Percentiles rank a stretch among this genome's conserved stretches.
Conservation (phyloP, 2,797 vertebrate genomes). For the Phrynocephalus forsythii region DNA sequence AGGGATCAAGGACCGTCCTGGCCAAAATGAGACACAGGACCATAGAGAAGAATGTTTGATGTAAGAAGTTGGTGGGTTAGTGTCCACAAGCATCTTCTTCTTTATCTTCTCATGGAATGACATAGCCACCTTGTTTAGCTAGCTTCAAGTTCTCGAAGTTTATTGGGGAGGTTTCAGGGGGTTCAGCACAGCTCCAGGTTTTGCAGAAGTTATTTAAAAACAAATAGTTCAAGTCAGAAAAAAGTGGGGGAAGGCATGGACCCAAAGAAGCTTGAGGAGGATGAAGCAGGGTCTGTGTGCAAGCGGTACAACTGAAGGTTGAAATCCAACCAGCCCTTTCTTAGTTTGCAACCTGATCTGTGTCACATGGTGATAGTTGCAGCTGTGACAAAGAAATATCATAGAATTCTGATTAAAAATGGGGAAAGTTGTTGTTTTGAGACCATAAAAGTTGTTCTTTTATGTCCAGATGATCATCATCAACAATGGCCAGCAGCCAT, state of each 20-base stretch:
- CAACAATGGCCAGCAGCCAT: no score
- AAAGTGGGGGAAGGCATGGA: neutral
- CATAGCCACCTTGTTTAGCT: no score
- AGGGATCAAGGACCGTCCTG: neutral
- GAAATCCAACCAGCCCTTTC: neutral
- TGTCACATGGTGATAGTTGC: neutral
- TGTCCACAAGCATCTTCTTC: neutral
- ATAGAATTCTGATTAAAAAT: neutral
- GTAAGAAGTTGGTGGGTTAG: neutral
- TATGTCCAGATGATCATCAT: no score
- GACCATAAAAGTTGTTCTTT: no score
- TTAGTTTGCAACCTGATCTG: neutral
- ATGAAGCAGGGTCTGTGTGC: no score
- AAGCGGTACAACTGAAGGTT: no score
- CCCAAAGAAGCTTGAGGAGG: neutral
- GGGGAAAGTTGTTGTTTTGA: no score
- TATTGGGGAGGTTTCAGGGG: neutral
- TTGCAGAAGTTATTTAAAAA: neutral
- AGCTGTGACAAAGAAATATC: neutral
- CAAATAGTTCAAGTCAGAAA: neutral
- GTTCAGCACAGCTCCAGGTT: neutral
- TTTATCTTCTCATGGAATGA: no score
- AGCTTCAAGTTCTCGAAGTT: no score
- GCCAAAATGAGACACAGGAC: neutral
- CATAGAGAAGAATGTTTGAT: neutral